Conservation (phyloP, 2,888 invertebrate species). For the Cataglyphis altisquamis region DNA sequence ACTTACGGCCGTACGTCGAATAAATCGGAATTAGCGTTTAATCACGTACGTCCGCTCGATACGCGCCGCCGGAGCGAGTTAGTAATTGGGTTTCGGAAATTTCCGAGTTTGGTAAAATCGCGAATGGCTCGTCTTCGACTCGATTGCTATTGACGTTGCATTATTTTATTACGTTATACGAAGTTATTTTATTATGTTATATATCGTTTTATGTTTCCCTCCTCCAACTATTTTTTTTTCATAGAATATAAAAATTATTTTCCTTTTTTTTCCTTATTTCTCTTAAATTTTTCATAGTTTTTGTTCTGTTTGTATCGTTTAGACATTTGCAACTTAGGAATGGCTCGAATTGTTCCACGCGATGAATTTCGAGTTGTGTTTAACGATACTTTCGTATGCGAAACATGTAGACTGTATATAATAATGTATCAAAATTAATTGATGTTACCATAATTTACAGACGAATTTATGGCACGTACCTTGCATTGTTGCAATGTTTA, state of each 20-base stretch:
- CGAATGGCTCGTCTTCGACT: not conserved
- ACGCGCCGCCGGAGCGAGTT: slow-evolving; percentile 16
- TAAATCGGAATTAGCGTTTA: slow-evolving; percentile 55
- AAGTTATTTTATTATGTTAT: not conserved
- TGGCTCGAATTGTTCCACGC: not conserved
- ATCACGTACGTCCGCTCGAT: slow-evolving; percentile 49
- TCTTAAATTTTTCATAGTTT: not conserved
- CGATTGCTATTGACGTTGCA: not conserved
- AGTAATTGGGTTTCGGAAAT: slow-evolving; percentile 53
- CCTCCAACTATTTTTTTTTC: not conserved
- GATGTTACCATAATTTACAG: slow-evolving; percentile 26
- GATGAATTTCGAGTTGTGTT: slow-evolving; percentile 14
- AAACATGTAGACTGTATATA: slow-evolving; percentile 1
- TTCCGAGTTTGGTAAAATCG: slow-evolving; percentile 12
- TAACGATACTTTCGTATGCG: slow-evolving; percentile 14
- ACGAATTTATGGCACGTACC: not conserved
- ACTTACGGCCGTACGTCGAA: slow-evolving; percentile 60
- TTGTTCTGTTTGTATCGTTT: not conserved
- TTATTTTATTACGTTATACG: not conserved
- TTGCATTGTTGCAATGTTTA: slow-evolving; percentile 24
- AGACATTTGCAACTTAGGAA: not conserved
- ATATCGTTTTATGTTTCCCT: no score
- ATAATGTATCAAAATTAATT: slow-evolving; percentile 45
- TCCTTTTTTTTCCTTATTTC: not conserved
- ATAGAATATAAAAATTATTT: not conserved